Percentiles rank a stretch among this genome's conserved stretches.
These are phyloP conservation scores for Catamblyrhynchus diadema DNA, from an alignment of 2,797 vertebrate species.

Conservation along the genomic window DNA sequence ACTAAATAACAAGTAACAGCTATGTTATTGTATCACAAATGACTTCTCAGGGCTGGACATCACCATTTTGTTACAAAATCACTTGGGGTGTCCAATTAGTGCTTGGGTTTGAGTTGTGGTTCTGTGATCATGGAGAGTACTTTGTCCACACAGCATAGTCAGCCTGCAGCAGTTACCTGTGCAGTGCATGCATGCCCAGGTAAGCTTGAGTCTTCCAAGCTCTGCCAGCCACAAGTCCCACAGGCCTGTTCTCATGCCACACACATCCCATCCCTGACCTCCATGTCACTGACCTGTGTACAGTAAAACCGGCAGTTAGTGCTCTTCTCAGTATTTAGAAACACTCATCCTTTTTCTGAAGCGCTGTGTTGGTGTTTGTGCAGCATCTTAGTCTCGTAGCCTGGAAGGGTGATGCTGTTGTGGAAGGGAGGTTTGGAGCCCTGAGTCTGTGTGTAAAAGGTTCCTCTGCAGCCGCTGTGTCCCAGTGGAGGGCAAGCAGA, in stretches of 20 bases:
- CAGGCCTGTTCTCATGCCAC: rapidly evolving
- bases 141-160: rapidly evolving
- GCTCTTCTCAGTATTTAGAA: not conserved
- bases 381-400: rapidly evolving
- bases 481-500: rapidly evolving
- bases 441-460: rapidly evolving
- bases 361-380: rapidly evolving
- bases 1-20: not conserved
- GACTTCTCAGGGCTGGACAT: not conserved
- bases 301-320: not conserved
- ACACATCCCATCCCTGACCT: rapidly evolving
- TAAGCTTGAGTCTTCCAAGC: not conserved
- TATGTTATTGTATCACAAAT: not conserved
- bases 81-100: rapidly evolving
- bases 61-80: not conserved
- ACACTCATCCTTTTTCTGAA: not conserved
- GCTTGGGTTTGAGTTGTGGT: not conserved
- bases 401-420: rapidly evolving
- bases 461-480: rapidly evolving
- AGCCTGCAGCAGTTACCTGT: not conserved
- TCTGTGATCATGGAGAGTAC: rapidly evolving
- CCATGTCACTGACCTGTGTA: rapidly evolving
- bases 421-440: not conserved
- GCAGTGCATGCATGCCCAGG: rapidly evolving
- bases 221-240: rapidly evolving